Conservation (phyloP, 2,888 invertebrate species). For the Apamea monoglypha region DNA sequence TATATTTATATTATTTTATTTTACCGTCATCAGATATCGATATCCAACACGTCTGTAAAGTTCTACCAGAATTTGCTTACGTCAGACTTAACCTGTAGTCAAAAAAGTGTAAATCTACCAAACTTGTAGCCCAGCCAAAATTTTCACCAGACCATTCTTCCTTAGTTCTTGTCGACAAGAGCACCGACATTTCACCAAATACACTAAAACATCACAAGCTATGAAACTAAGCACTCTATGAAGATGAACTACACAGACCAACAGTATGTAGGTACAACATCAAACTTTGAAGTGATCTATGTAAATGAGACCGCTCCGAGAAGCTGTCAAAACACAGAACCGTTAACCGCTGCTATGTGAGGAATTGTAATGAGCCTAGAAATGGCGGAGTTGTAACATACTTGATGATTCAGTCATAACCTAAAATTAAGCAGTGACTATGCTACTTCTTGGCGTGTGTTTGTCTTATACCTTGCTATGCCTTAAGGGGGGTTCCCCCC, state of each 20-base stretch:
- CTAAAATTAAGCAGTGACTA: slow-evolving; percentile 1
- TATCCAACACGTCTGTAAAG: not conserved
- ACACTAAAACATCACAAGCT: slow-evolving; percentile 26
- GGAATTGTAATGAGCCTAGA: slow-evolving; percentile 46
- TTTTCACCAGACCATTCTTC: not conserved
- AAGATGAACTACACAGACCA: slow-evolving; percentile 23
- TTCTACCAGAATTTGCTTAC: not conserved
- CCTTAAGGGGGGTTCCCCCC: too few relatives aligned
- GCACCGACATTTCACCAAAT: not conserved
- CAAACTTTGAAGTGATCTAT: slow-evolving; percentile 60
- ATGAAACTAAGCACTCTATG: slow-evolving; percentile 21
- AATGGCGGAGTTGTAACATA: slow-evolving; percentile 25
- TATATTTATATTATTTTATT: too few relatives aligned
- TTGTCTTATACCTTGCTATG: too few relatives aligned
- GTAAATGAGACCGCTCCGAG: slow-evolving; percentile 64
- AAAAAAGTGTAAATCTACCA: too few relatives aligned
- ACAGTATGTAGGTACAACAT: slow-evolving; percentile 15
- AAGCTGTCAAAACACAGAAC: slow-evolving; percentile 64
- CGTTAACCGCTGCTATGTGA: slow-evolving; percentile 46
- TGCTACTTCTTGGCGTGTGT: not conserved
- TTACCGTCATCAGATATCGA: not conserved
- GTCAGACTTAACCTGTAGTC: too few relatives aligned
- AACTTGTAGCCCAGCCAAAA: not conserved
- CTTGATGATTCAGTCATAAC: slow-evolving; percentile 41
- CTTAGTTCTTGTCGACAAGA: not conserved